Evolutionary conservation across 2,888 invertebrate species (phyloP), one percentile per base, ranked within the genome.

Genomic region (Omphaloscelis lunosa): DNA sequence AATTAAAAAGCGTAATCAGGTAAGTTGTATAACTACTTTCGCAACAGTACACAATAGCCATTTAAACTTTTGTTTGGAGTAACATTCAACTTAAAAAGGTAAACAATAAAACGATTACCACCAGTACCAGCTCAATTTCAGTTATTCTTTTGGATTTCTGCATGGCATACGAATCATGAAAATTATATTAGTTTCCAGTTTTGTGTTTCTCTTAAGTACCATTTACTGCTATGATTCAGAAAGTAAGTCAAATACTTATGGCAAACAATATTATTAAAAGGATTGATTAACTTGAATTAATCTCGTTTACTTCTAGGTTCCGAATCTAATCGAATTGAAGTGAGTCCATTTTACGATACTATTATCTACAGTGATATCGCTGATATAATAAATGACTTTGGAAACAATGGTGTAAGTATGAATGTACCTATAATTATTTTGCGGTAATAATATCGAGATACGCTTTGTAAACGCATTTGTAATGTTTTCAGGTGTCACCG

Each of bases 321-420:
- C 66, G 95, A 95, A 87, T 87, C 88, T 76, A 95, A 94, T 88
- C 90, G 91, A 77, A 87, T 94, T 80, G 95, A 95, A 88, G 84
- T 91, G 59, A 90, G 92, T 68, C 95, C 96, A 75, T 91, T 93
- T 84, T 94, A 95, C 80, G 95, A 96, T 86, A 93, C 95, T 15
- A 93, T 96, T 70, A 94, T 96, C 79, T 95, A 94, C 79, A 95
- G 93, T 77, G 96, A 96, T 82, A 93, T 96, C 45, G 94, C 95
- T 59, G 96, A 96, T 84, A 93, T 96, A 73, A 91, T 96, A 74
- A 95, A 94, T 81, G 96, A 96, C 70, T 92, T 95, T 76, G 94
- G 94, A 86, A 94, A 91, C 76, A 93, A 91, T 83, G 89, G 91
- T 87, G 95, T 95, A 91, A 92, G 94, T 93, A 86, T 76, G 27